Evolutionary conservation across 2,797 vertebrate genomes (phyloP).

Genomic region (Serranus cabrilla): DNA sequence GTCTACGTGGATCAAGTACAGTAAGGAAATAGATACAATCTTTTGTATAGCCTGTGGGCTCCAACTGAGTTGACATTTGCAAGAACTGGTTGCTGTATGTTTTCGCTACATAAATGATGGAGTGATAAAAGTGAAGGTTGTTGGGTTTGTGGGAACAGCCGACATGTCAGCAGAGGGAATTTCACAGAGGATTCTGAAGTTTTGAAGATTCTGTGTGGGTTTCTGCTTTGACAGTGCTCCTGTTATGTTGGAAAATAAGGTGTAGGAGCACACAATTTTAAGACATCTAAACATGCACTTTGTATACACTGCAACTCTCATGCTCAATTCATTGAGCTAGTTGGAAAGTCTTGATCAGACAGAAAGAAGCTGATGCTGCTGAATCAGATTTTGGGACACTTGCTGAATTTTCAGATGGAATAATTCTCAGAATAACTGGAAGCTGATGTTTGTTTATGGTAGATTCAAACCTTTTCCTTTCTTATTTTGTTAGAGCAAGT

Average conservation of each 20-base stretch:
- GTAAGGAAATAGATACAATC: background rate
- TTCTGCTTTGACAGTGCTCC: background rate
- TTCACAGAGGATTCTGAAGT: constrained; percentile 2
- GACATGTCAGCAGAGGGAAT: constrained; percentile 4
- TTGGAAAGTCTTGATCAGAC: background rate
- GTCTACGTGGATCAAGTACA: constrained; percentile 7
- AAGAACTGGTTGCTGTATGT: constrained; percentile 14
- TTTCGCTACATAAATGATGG: background rate
- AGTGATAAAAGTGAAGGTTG: background rate
- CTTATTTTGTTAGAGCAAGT: too few species aligned
- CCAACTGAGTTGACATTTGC: background rate
- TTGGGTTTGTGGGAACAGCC: background rate
- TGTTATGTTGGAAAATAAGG: background rate
- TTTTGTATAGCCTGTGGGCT: constrained; percentile 4
- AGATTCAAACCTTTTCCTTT: too few species aligned
- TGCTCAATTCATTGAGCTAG: too few species aligned
- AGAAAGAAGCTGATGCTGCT: background rate
- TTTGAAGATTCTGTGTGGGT: too few species aligned
- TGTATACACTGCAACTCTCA: background rate
- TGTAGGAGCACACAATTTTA: too few species aligned
- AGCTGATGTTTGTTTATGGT: too few species aligned
- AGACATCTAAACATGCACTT: background rate
- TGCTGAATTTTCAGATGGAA: too few species aligned
- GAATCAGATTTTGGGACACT: background rate
- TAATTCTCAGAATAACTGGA: background rate